These are phyloP conservation scores for Drosophila nikananu DNA, from an alignment of 1,140 invertebrate species.

Conservation along the genomic window DNA sequence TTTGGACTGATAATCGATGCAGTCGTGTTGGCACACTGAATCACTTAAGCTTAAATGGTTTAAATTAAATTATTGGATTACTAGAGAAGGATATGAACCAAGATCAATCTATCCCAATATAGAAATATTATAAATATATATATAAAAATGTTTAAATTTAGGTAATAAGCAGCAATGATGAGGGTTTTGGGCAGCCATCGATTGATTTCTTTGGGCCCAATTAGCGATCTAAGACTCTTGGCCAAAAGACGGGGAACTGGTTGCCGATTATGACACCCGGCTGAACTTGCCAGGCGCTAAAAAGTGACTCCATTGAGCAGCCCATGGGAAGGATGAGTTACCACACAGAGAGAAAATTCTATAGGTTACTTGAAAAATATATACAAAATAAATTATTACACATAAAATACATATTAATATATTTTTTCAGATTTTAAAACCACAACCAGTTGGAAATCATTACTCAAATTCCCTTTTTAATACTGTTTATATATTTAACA, in stretches of 20 bases:
- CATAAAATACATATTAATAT: background rate
- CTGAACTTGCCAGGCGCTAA: conserved; percentile 52
- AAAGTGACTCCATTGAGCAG: conserved; percentile 24
- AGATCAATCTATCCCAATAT: background rate
- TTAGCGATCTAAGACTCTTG: conserved; percentile 23
- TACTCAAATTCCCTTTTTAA: background rate
- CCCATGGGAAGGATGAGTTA: background rate
- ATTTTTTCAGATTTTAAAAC: background rate
- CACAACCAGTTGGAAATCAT: background rate
- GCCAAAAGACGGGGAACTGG: conserved; percentile 27
- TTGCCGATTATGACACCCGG: conserved; percentile 42
- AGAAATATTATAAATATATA: background rate
- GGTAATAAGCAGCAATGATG: conserved; percentile 1
- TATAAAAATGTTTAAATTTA: background rate
- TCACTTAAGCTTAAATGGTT: conserved; percentile 22
- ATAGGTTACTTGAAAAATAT: background rate
- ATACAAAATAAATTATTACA: too few relatives aligned
- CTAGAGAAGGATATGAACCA: background rate
- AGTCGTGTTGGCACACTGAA: conserved; percentile 12
- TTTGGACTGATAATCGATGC: conserved; percentile 10
- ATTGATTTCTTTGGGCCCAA: conserved; percentile 33
- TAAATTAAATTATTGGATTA: background rate
- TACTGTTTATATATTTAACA: background rate
- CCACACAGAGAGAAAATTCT: background rate
- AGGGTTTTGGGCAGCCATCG: conserved; percentile 3